These are phyloP conservation scores for Opisthograptis luteolata DNA, from an alignment of 2,888 invertebrate genomes.

Conservation along the genomic window DNA sequence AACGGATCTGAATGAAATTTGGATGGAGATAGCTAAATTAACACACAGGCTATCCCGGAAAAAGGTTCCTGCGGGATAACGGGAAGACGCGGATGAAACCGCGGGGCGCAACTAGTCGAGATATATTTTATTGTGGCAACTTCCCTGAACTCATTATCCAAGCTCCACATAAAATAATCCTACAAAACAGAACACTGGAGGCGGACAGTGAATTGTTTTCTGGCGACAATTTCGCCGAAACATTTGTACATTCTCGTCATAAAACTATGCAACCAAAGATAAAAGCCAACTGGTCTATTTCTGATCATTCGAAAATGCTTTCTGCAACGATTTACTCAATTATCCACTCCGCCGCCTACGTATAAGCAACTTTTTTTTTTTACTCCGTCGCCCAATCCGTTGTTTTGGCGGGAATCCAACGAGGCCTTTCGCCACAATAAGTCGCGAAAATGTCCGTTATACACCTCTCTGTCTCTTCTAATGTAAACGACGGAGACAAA, in stretches of 20 bases:
- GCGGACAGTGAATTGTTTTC: constrained; percentile 2
- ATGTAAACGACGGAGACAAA: constrained; percentile 23
- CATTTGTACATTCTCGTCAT: constrained; percentile 16
- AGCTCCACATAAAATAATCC: neutral
- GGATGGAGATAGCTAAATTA: no score
- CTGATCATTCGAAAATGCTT: constrained; percentile 15
- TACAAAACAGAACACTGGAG: neutral
- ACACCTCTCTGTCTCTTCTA: constrained; percentile 24
- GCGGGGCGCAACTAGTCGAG: no score
- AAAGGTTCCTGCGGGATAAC: no score
- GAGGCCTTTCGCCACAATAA: constrained; percentile 28
- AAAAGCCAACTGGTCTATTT: constrained; percentile 29
- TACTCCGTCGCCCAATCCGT: constrained; percentile 19
- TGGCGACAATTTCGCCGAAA: constrained; percentile 12
- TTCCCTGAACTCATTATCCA: constrained; percentile 8
- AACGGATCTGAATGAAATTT: no score
- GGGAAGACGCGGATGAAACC: no score
- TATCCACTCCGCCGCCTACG: constrained; percentile 30
- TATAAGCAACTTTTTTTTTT: constrained; percentile 27
- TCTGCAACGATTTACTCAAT: constrained; percentile 34
- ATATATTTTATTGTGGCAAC: no score
- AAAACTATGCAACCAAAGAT: constrained; percentile 16
- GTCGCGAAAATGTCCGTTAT: constrained; percentile 23
- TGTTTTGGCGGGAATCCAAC: constrained; percentile 36
- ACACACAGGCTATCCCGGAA: no score